These are phyloP conservation scores for Apodemus agrarius DNA, from an alignment of 2,797 vertebrate species.

Conservation along the genomic window DNA sequence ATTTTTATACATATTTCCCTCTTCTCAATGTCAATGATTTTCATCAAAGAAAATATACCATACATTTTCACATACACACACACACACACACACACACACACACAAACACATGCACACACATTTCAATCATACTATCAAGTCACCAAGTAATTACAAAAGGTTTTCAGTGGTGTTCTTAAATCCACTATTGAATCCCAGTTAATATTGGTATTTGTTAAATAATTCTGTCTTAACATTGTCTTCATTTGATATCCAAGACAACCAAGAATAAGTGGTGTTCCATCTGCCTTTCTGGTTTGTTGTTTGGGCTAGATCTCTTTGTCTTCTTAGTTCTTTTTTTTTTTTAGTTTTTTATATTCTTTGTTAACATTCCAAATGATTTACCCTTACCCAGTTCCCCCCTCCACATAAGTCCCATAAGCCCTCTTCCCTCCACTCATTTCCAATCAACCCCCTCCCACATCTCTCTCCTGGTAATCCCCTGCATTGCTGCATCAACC, in stretches of 20 bases:
- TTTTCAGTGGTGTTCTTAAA: background rate
- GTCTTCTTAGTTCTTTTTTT: background rate
- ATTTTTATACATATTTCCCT: background rate
- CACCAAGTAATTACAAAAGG: background rate
- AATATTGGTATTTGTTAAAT: background rate
- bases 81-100: too few species aligned
- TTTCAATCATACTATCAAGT: background rate
- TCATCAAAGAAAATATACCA: background rate
- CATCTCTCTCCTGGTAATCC: too few species aligned
- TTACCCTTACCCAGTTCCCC: too few species aligned
- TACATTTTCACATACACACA: too few species aligned
- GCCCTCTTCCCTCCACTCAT: too few species aligned
- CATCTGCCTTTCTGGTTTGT: background rate
- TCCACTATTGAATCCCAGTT: background rate
- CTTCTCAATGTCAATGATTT: background rate
- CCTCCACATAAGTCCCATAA: too few species aligned
- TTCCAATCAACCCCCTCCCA: too few species aligned
- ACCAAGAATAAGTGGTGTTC: background rate
- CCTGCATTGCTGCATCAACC: too few species aligned
- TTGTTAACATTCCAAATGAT: too few species aligned
- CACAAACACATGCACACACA: too few species aligned
- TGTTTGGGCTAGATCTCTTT: background rate
- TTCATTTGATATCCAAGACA: background rate
- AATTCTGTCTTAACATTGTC: background rate
- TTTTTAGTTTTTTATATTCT: too few species aligned